Conservation (phyloP, 2,113 vertebrate genomes). For the Mirza zaza region DNA sequence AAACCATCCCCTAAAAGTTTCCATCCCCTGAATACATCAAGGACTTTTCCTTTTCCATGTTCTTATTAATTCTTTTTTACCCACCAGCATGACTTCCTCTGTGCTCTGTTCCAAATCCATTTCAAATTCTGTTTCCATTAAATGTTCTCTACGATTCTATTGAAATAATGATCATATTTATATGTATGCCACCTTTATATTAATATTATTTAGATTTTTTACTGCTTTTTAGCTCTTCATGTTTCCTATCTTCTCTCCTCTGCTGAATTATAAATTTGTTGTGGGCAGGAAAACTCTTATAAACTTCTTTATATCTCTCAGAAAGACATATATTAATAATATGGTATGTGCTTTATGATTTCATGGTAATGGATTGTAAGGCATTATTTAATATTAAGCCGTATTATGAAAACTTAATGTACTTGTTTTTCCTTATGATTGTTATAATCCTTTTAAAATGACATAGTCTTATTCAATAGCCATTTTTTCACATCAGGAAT, state of each 20-base stretch:
- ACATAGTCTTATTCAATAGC: not conserved
- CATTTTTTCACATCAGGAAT: constrained; percentile 7
- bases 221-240: not conserved
- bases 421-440: constrained; percentile 39
- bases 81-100: not conserved
- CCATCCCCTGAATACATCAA: not conserved
- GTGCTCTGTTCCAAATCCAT: not conserved
- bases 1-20: not conserved
- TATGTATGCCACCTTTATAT: not conserved
- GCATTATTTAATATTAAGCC: constrained; percentile 52
- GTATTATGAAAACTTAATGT: constrained; percentile 54
- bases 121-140: not conserved
- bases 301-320: not conserved
- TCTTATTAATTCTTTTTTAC: not conserved
- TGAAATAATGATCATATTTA: not conserved
- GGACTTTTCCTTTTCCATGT: not conserved
- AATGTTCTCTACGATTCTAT: not conserved
- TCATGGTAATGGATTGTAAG: constrained; percentile 34
- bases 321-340: not conserved
- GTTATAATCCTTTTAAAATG: constrained; percentile 67
- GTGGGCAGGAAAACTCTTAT: not conserved
- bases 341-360: not conserved
- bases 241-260: not conserved
- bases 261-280: not conserved
- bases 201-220: not conserved